Conservation (phyloP, 2,888 invertebrate genomes). For the Tortrix viridana region DNA sequence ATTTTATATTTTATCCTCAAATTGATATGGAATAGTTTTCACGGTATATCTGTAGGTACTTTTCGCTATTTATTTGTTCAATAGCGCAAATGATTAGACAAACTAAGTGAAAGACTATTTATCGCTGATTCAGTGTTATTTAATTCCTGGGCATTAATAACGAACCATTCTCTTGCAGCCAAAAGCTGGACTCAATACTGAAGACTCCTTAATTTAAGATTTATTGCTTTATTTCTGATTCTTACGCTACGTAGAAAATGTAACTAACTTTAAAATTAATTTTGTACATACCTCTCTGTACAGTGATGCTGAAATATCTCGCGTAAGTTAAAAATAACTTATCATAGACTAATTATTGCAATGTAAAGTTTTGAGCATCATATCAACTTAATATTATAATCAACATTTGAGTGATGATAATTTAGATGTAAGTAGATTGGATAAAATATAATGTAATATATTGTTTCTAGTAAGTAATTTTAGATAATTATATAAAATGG, state of each 20-base stretch:
- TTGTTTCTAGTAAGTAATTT: constrained; percentile 30
- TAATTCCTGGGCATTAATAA: no score
- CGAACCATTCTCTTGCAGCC: constrained; percentile 81
- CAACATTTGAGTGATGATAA: constrained; percentile 19
- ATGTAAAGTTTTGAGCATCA: constrained; percentile 21
- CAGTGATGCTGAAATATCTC: constrained; percentile 63
- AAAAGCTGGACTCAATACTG: constrained; percentile 95
- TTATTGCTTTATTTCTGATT: constrained; percentile 62
- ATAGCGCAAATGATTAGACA: no score
- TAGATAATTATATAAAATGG: constrained; percentile 50
- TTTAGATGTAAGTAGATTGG: constrained; percentile 13
- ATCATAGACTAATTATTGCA: constrained; percentile 11
- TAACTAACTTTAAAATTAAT: constrained; percentile 46
- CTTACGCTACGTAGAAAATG: constrained; percentile 56
- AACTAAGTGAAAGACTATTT: no score
- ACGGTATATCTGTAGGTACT: no score
- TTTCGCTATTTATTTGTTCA: no score
- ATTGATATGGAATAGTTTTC: no score
- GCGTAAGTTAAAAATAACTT: constrained; percentile 50
- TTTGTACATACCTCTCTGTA: constrained; percentile 73
- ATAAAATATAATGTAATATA: constrained; percentile 27
- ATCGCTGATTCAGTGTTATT: no score
- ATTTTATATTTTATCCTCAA: no score
- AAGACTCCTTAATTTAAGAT: constrained; percentile 48
- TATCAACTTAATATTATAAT: constrained; percentile 30